phyloP scores from a whole-genome alignment of 2,797 vertebrate genomes.

The Coregonus ussuriensis region DNA sequence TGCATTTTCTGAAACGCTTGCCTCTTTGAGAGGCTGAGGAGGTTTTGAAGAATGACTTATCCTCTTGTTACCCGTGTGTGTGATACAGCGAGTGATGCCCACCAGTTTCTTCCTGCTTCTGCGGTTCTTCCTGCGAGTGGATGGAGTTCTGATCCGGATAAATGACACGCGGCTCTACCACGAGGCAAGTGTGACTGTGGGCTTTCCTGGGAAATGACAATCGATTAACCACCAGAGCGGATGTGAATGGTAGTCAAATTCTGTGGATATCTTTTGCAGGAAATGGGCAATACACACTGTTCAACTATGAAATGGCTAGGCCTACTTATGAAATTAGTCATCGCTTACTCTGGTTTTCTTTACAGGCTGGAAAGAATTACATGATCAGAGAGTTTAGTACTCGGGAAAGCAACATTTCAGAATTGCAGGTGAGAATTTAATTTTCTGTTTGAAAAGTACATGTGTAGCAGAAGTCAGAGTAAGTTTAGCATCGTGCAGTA shows the following conservation, averaged over 20 bases:
- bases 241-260: background rate
- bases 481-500: background rate
- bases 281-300: background rate
- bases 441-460: background rate
- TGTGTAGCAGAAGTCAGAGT: background rate
- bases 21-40: background rate
- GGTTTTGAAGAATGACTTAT: background rate
- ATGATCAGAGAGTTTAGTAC: slow-evolving; percentile 94
- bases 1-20: background rate
- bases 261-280: background rate
- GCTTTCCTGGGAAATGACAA: background rate
- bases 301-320: background rate
- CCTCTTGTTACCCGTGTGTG: slow-evolving; percentile 1
- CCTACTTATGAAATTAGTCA: background rate
- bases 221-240: background rate
- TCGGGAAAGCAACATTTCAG: slow-evolving; percentile 89
- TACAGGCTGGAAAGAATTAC: slow-evolving; percentile 85
- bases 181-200: slow-evolving; percentile 74
- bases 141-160: slow-evolving; percentile 93
- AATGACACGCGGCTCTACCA: slow-evolving; percentile 94
- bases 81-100: slow-evolving; percentile 92
- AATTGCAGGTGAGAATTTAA: slow-evolving; percentile 82
- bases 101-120: slow-evolving; percentile 92
- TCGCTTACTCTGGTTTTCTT: slow-evolving; percentile 30
- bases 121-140: slow-evolving; percentile 94